Conservation (phyloP, 2,113 vertebrate species). For the Pholis gunnellus region DNA sequence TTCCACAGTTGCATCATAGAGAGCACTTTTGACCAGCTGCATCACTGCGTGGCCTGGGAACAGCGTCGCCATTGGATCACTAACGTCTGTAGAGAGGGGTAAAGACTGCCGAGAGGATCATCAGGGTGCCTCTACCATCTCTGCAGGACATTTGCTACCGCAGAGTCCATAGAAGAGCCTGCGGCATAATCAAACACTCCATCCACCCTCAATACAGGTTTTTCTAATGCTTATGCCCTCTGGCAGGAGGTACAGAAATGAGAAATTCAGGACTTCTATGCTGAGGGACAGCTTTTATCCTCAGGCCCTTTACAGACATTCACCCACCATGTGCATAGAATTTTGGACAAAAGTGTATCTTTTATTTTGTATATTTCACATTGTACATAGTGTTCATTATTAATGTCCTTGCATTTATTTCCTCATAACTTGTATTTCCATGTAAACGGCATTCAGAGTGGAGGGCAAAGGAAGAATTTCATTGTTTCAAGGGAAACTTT, state of each 20-base stretch:
- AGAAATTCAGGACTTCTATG: background rate
- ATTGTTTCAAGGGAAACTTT: background rate
- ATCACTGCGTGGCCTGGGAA: background rate
- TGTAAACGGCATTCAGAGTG: background rate
- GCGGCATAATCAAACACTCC: background rate
- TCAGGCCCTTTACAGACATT: background rate
- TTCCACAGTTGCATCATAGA: background rate
- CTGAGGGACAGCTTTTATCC: background rate
- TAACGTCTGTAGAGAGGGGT: background rate
- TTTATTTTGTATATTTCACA: background rate
- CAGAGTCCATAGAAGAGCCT: background rate
- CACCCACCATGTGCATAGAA: background rate
- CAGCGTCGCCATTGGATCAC: background rate
- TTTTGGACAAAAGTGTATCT: background rate
- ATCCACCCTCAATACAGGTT: background rate
- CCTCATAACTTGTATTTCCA: background rate
- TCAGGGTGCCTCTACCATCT: background rate
- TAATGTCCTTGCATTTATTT: background rate
- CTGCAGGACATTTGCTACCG: background rate
- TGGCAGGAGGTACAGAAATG: background rate
- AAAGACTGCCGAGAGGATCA: background rate
- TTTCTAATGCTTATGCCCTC: background rate
- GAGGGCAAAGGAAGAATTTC: background rate
- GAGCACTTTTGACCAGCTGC: background rate
- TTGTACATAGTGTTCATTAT: background rate